Base-by-base conservation (phyloP, 2,888 invertebrate species). In the Leptopilina myrica region DNA sequence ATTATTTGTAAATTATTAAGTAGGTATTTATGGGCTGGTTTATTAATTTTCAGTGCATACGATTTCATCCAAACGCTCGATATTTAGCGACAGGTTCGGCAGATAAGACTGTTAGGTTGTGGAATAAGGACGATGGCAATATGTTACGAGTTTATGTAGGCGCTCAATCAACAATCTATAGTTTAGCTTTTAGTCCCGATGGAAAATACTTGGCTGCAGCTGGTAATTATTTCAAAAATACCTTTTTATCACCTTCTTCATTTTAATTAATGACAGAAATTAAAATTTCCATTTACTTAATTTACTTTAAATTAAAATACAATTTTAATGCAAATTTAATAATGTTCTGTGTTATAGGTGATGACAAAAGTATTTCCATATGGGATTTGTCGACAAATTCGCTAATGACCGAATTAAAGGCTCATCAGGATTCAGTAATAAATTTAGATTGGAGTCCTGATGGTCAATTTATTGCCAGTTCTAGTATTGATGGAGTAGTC, bases 1-100 rank as follows among this genome's bases (percentile, higher is more conserved):
- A 49, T 78, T 15, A 20, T 62, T 62, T 62, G 20, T 6, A 15
- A 33, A 53, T 53, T 56, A 59, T 62, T 20, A 43, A 43, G 8
- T 8, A 43, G 43, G 8, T 43, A 43, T 43, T 43, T 7, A 43
- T 43, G 43, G 43, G 1, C 43, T 33, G 33, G 7, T 43, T 8
- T 43, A 43, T 77, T 77, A 56, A 49, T 76, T 86, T 87, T 65
- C 90, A 96, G 96, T 95, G 95, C 89, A 94, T 97, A n/a, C 95
- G 95, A 87, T 98, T 98, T 92, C 98, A 98, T 92, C 97, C 98
- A 0, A 98, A 98, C 92, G 96, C 96, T 85, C 95, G 95, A 86
- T 98, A 98, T 91, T 90, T 98, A 84, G 98, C 97, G 59, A 97
- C 97, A 0, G 98, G 98, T 11, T 97, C 98, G 2, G 94, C 96